phyloP scores from a whole-genome alignment of 2,888 invertebrate genomes.

The Tenthredo scrophulariae region DNA sequence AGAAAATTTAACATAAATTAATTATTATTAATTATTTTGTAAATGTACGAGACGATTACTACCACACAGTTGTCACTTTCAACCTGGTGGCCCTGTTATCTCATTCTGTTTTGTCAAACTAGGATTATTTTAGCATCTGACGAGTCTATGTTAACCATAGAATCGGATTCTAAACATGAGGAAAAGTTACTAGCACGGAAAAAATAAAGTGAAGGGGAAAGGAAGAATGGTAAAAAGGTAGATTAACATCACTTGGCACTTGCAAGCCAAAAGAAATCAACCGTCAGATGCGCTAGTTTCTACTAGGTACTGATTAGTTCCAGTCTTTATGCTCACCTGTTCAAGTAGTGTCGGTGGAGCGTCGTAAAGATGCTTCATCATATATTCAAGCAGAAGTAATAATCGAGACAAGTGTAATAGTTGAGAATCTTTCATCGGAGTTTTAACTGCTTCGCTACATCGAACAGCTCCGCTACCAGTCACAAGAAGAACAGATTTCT shows the following conservation, averaged over 20 bases:
- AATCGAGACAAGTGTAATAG: conserved; percentile 91
- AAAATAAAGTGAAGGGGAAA: conserved; percentile 20
- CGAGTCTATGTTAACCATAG: conserved; percentile 28
- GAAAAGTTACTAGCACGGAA: background rate
- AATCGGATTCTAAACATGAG: conserved; percentile 9
- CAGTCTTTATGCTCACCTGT: conserved; percentile 83
- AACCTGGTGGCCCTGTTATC: conserved; percentile 76
- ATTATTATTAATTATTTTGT: background rate
- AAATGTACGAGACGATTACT: conserved; percentile 75
- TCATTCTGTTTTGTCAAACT: conserved; percentile 63
- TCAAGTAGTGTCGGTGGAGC: conserved; percentile 92
- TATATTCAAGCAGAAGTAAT: conserved; percentile 93
- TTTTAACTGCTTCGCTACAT: conserved; percentile 84
- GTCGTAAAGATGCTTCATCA: conserved; percentile 97
- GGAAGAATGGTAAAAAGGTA: conserved; percentile 53
- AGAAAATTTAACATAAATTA: background rate
- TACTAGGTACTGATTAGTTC: background rate
- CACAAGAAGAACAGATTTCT: conserved; percentile 93
- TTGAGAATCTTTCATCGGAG: conserved; percentile 84
- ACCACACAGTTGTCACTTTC: conserved; percentile 75
- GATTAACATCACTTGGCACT: conserved; percentile 55
- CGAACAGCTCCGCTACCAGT: conserved; percentile 88
- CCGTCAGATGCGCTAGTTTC: conserved; percentile 51
- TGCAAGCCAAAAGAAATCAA: conserved; percentile 52
- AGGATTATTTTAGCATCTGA: conserved; percentile 72